phyloP scores from a whole-genome alignment of 2,113 vertebrate species.

The Callaeas wilsoni region DNA sequence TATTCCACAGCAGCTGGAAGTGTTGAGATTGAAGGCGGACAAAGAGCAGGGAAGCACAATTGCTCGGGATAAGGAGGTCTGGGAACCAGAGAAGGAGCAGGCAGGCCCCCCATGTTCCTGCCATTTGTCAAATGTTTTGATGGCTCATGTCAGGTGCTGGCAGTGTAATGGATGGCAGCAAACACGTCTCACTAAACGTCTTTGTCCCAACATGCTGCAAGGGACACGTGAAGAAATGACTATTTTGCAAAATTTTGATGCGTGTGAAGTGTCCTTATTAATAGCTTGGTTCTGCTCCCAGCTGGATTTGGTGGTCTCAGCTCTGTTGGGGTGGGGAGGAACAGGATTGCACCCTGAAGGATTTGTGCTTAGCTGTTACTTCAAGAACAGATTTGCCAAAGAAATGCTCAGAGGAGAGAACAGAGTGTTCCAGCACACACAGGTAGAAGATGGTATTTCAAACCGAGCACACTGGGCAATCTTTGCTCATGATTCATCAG shows the following conservation, averaged over 20 bases:
- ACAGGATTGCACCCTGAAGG: conserved; percentile 48
- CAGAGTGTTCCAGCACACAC: conserved; percentile 66
- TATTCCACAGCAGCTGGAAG: background rate
- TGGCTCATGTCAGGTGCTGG: conserved; percentile 28
- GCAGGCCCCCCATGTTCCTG: background rate
- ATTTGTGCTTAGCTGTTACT: conserved; percentile 64
- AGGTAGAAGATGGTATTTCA: conserved; percentile 66
- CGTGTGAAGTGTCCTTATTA: conserved; percentile 35
- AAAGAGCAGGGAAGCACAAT: background rate
- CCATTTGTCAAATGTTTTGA: conserved; percentile 38
- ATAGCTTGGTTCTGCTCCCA: conserved; percentile 42
- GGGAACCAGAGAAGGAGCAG: conserved; percentile 6
- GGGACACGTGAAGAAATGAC: conserved; percentile 37
- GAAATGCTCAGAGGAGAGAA: conserved; percentile 60
- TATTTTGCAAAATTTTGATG: conserved; percentile 50
- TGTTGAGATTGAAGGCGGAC: background rate
- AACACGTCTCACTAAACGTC: conserved; percentile 31
- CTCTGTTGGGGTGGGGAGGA: conserved; percentile 20
- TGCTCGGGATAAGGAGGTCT: background rate
- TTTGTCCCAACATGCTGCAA: conserved; percentile 45
- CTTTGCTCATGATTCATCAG: conserved; percentile 67
- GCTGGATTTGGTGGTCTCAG: conserved; percentile 28
- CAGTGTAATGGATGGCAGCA: conserved; percentile 44
- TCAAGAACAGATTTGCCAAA: conserved; percentile 60
- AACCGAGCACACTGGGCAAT: conserved; percentile 62